Evolutionary conservation across 2,797 vertebrate species (phyloP), one percentile per base, ranked within the genome.

Genomic region (Sebastes dallii): DNA sequence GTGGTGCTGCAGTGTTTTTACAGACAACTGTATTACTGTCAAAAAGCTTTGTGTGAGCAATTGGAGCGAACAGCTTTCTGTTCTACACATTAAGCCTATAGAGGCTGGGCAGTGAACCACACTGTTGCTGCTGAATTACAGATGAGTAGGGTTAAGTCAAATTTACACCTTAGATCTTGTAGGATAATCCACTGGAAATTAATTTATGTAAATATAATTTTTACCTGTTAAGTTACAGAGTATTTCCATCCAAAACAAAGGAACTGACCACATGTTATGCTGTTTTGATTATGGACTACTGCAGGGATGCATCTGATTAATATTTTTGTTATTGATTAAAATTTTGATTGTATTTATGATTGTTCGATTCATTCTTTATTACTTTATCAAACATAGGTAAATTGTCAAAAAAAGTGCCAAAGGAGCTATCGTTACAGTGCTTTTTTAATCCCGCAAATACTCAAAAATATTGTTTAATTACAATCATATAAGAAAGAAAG

Each of bases 1-100:
- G 59, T 70, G 68, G 42, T 55, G 30, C 82, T 75, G 78, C 68
- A 59, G 42, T 64, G 65, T 52, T 62, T 36, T 72, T 52, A 55
- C 52, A n/a, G 34, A 66, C 30, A 68, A 32, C 32, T 58, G 24
- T 64, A 27, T 27, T 32, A 32, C 52, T 66, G 24, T 74, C 30
- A 39, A 71, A 72, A 61, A 59, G 78, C 27, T 62, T 78, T 80
- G 60, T 85, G 60, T 79, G 56, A 80, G 71, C 56, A 72, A 65
- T 60, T 59, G 72, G 36, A 72, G 72, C 3, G 0, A 69, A 66
- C 10, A 46, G 2, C 61, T 66, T 60, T 72, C 20, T 29, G 14
- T 67, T 66, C 24, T 66, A 66, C 29, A 54, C 29, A 70, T 78
- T 59, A 30, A 78, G 42, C 56, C 36, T 82, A 27, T 46, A 56